Evolutionary conservation across 2,113 vertebrate species (phyloP).

Genomic region (Emydura subglobosa): DNA sequence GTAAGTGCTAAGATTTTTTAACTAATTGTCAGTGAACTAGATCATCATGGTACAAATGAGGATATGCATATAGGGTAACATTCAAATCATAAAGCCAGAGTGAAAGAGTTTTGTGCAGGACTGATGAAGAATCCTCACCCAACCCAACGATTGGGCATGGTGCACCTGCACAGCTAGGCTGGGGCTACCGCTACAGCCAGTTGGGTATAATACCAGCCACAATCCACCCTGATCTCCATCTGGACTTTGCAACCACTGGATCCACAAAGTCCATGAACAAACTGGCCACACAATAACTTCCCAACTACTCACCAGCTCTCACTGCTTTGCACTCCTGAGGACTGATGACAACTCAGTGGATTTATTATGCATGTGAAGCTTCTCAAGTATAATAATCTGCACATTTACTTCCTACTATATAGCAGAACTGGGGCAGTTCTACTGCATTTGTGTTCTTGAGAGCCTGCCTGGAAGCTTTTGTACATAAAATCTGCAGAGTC

Average conservation of each 20-base stretch:
- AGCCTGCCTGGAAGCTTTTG: neutral
- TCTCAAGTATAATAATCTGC: neutral
- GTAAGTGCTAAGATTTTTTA: neutral
- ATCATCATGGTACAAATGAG: rapidly evolving
- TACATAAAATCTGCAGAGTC: neutral
- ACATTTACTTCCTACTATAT: neutral
- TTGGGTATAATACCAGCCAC: neutral
- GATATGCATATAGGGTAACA: neutral
- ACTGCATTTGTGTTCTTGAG: neutral
- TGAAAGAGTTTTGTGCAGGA: neutral
- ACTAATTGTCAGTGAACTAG: neutral
- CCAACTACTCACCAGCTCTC: neutral
- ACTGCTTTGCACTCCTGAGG: neutral
- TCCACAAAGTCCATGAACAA: neutral
- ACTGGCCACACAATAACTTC: neutral
- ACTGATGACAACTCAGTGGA: neutral
- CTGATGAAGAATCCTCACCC: neutral
- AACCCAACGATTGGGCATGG: neutral
- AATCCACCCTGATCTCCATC: neutral
- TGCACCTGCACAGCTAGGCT: rapidly evolving
- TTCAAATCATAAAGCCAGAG: neutral
- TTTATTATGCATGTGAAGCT: neutral
- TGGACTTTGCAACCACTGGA: neutral
- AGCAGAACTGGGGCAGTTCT: neutral
- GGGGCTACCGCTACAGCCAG: neutral